Percentiles rank a stretch among this genome's conserved stretches.
Evolutionary conservation across 2,888 invertebrate genomes (phyloP).

Genomic region (Liopterus haemorrhoidalis): DNA sequence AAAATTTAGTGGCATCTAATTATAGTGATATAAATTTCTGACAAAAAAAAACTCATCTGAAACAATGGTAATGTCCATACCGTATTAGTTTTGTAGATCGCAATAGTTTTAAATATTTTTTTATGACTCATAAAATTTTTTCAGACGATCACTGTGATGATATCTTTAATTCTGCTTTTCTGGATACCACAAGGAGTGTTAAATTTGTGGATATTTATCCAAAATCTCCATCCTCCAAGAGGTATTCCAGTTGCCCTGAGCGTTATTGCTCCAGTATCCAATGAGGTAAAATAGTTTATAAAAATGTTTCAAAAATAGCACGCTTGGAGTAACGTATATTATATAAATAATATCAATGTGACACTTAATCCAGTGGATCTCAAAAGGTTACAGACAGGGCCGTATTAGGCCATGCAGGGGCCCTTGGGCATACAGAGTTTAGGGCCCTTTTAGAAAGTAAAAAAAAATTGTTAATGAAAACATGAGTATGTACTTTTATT

Average conservation of each 20-base stretch:
- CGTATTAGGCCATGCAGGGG: too few species aligned
- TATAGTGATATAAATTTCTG: background rate
- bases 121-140: constrained; percentile 3
- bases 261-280: constrained; percentile 48
- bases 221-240: constrained; percentile 38
- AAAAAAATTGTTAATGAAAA: too few species aligned
- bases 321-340: constrained; percentile 19
- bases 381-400: too few species aligned
- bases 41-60: too few species aligned
- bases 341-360: too few species aligned
- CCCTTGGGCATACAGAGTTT: too few species aligned
- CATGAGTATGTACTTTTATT: too few species aligned
- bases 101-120: too few species aligned
- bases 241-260: constrained; percentile 46
- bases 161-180: constrained; percentile 41
- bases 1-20: background rate
- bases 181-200: constrained; percentile 46
- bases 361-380: background rate
- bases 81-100: too few species aligned
- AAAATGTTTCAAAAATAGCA: constrained; percentile 13
- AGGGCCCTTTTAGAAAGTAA: too few species aligned
- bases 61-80: too few species aligned
- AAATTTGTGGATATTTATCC: constrained; percentile 41
- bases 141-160: constrained; percentile 46
- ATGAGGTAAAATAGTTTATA: constrained; percentile 44